Evolutionary conservation across 2,797 vertebrate species (phyloP), one percentile per base, ranked within the genome.

Genomic region (Phrynocephalus vlangalii): DNA sequence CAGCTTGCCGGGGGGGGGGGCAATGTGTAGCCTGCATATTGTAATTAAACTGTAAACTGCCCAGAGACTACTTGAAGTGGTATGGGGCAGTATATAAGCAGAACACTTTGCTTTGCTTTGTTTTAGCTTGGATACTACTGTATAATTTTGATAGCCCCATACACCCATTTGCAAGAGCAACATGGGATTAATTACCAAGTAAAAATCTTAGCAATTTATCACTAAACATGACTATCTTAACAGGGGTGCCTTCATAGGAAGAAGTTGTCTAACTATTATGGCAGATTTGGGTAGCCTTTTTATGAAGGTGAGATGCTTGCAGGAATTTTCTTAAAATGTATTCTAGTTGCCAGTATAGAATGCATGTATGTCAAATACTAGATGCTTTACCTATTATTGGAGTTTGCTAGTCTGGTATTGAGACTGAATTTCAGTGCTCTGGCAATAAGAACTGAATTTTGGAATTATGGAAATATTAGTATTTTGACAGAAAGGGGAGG

Each of bases 391-490:
- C 26, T 84, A n/a, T n/a, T 67, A 84, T 77, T n/a, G 26, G 28
- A 56, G 28, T 33, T 63, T 77, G 24, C 73, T 63, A 48, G 20
- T 33, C 80, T 68, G 33, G 22, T 52, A 75, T 75, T 52, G 24
- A 72, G 66, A 76, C 26, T 44, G 48, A 83, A 71, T 83, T 15
- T 71, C 26, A 50, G 63, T 81, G 33, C 66, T 82, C 68, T 5
- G 66, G 33, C 2, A 48, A 63, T 68, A 63, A 6, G 63, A 67
- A 68, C 33, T 52, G 48, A 79, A 79, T 79, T 79, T 79, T 78
- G 75, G 76, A 76, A 85, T 52, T 68, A 79, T 84, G 26, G 78
- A 73, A 63, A 86, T 44, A 72, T 56, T 83, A 83, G 50, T 83
- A 72, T 83, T 73, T 73, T 83, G n/a, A 30, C 70, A 73, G 48